These are phyloP conservation scores for Ectropis grisescens DNA, from an alignment of 1,140 invertebrate genomes.

Conservation along the genomic window DNA sequence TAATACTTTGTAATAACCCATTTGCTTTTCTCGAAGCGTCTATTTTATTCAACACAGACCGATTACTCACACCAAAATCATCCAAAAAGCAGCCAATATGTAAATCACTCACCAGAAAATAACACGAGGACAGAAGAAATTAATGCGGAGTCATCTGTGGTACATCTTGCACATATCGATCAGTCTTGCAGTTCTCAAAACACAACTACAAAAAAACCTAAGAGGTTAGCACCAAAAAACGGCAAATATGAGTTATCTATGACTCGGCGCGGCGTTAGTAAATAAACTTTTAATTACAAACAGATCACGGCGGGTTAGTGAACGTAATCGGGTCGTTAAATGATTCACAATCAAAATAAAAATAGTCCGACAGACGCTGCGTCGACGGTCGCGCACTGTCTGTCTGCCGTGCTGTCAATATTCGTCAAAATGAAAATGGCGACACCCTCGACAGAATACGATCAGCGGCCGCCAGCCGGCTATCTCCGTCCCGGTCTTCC, in stretches of 20 bases:
- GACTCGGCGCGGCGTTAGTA: constrained; percentile 35
- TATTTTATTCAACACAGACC: constrained; percentile 4
- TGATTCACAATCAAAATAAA: constrained; percentile 66
- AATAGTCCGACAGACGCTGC: constrained; percentile 61
- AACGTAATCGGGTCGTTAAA: constrained; percentile 33
- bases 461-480: constrained; percentile 46
- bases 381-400: constrained; percentile 61
- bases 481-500: constrained; percentile 29
- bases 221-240: constrained; percentile 59
- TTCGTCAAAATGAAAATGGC: constrained; percentile 70
- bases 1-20: not conserved
- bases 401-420: constrained; percentile 68
- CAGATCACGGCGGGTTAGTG: constrained; percentile 19
- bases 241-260: constrained; percentile 23
- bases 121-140: constrained; percentile 26
- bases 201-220: constrained; percentile 47
- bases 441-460: constrained; percentile 66
- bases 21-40: constrained; percentile 1
- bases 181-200: constrained; percentile 66
- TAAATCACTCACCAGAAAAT: constrained; percentile 48
- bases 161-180: constrained; percentile 68
- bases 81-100: not conserved
- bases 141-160: constrained; percentile 60
- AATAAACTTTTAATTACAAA: constrained; percentile 28
- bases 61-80: constrained; percentile 1